Conservation (phyloP, 2,797 vertebrate genomes). For the Peromyscus attwateri region DNA sequence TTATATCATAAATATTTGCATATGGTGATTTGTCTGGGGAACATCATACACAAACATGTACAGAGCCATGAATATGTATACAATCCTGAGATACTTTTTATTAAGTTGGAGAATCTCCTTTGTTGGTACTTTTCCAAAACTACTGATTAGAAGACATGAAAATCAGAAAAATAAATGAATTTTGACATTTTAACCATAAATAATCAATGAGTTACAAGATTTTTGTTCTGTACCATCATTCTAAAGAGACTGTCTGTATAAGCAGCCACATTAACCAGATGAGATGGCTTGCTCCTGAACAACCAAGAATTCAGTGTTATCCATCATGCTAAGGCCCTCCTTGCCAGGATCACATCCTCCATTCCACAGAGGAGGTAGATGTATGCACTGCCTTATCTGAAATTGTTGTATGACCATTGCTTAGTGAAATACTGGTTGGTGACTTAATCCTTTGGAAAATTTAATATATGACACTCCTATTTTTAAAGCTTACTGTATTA, state of each 20-base stretch:
- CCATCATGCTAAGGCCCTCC: not conserved
- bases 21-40: not conserved
- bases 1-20: not conserved
- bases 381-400: not conserved
- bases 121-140: slow-evolving; percentile 6
- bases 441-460: not conserved
- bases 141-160: not conserved
- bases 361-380: not conserved
- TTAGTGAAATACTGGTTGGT: not conserved
- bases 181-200: slow-evolving; percentile 31
- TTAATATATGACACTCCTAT: not conserved
- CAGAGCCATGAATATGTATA: not conserved
- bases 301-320: not conserved
- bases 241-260: not conserved
- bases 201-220: not conserved
- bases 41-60: not conserved
- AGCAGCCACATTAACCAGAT: not conserved
- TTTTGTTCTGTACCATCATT: not conserved
- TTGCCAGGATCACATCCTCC: not conserved
- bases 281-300: not conserved
- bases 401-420: not conserved
- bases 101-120: not conserved
- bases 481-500: not conserved
- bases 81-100: not conserved
- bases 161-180: not conserved